A percentile compares a stretch with the other conserved stretches of the same genome.
Conservation (phyloP, 2,888 invertebrate species). For the Sthenelais limicola region DNA sequence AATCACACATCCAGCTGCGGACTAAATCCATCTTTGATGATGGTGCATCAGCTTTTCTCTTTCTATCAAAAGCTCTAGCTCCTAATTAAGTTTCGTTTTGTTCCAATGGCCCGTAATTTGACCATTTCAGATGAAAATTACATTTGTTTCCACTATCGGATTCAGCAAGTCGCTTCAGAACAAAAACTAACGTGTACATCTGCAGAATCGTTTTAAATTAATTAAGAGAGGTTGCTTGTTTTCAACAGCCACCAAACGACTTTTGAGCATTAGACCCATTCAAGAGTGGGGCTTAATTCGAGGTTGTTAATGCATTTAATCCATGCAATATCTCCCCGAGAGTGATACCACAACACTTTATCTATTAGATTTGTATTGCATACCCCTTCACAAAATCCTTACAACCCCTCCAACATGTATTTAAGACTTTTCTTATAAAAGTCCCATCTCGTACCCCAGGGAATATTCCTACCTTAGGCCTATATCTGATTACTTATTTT, state of each 20-base stretch:
- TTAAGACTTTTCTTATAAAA: too few species aligned
- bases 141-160: constrained; percentile 36
- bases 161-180: constrained; percentile 25
- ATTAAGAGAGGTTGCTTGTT: constrained; percentile 34
- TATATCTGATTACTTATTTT: too few species aligned
- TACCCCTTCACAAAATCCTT: too few species aligned
- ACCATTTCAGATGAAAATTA: constrained; percentile 39
- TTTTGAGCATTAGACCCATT: constrained; percentile 13
- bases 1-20: constrained; percentile 32
- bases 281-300: not conserved
- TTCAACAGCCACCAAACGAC: constrained; percentile 2
- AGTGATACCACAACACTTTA: too few species aligned
- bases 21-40: constrained; percentile 39
- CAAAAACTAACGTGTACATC: constrained; percentile 32
- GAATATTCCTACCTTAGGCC: too few species aligned
- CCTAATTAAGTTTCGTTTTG: constrained; percentile 39
- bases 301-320: too few species aligned
- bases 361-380: too few species aligned
- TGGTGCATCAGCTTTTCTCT: constrained; percentile 20
- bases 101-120: constrained; percentile 39
- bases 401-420: too few species aligned
- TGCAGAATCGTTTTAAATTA: constrained; percentile 36
- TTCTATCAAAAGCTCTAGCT: constrained; percentile 29
- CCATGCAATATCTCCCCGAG: too few species aligned
- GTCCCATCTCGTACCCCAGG: too few species aligned